phyloP scores from a whole-genome alignment of 53 echinoderm and acorn worm species.

The Holothuria leucospilota region DNA sequence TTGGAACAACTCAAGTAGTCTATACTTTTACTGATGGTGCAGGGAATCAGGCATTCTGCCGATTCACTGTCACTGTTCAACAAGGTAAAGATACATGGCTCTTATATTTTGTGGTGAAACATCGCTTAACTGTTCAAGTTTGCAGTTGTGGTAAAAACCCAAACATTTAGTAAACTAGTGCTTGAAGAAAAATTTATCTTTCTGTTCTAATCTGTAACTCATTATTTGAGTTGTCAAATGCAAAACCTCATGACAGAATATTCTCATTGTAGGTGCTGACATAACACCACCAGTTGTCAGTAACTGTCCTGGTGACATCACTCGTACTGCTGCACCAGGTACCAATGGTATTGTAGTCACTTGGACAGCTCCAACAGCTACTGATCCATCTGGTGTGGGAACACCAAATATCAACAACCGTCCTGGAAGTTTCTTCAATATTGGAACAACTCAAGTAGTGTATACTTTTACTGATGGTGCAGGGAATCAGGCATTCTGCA shows the following conservation, averaged over 20 bases:
- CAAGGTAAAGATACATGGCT: neutral
- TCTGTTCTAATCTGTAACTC: too few species aligned
- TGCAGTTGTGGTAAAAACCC: too few species aligned
- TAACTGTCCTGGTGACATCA: neutral
- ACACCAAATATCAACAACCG: neutral
- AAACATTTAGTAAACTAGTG: too few species aligned
- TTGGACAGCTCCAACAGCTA: conserved; percentile 11
- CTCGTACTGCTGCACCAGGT: conserved; percentile 28
- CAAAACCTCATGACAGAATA: too few species aligned
- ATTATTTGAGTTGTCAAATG: too few species aligned
- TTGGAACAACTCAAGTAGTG: conserved; percentile 26
- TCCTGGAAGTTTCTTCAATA: neutral
- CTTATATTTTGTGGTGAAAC: too few species aligned
- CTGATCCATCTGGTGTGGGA: conserved; percentile 3
- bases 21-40: conserved; percentile 20
- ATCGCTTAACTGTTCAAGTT: too few species aligned
- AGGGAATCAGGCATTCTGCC: conserved; percentile 4
- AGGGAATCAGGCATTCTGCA: conserved; percentile 2
- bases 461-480: conserved; percentile 27
- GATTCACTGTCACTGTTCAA: neutral
- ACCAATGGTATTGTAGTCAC: conserved; percentile 1
- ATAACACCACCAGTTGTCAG: neutral
- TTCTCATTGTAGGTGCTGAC: too few species aligned
- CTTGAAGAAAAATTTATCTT: neutral
- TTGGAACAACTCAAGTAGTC: conserved; percentile 13